Conservation (phyloP, 2,113 vertebrate genomes). For the Scartelaos histophorus region DNA sequence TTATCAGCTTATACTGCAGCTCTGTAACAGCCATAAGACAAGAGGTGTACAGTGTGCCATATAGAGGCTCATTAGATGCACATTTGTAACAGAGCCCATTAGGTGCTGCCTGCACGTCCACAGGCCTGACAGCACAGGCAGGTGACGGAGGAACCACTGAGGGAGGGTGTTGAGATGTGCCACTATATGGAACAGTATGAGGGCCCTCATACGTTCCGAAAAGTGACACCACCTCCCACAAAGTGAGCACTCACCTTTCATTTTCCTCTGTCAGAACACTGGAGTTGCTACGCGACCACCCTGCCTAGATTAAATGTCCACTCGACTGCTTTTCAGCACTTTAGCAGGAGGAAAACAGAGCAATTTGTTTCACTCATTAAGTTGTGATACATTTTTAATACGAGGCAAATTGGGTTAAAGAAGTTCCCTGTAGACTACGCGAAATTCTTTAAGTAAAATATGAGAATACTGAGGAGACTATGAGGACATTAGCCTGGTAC, state of each 20-base stretch:
- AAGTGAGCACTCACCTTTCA: conserved; percentile 46
- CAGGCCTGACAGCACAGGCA: not conserved
- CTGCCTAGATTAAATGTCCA: conserved; percentile 42
- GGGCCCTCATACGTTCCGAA: conserved; percentile 21
- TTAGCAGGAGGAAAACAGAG: conserved; percentile 21
- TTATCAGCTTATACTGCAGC: conserved; percentile 80
- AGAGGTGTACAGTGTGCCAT: conserved; percentile 19
- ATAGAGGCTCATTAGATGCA: not conserved
- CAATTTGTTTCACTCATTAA: conserved; percentile 23
- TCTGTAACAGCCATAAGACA: conserved; percentile 69
- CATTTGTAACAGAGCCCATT: conserved; percentile 18
- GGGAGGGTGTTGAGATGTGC: conserved; percentile 30
- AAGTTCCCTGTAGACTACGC: not conserved
- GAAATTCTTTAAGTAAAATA: not conserved
- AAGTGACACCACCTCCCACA: conserved; percentile 64
- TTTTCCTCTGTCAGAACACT: conserved; percentile 37
- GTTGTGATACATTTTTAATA: not conserved
- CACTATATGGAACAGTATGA: conserved; percentile 29
- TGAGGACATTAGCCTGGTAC: too few relatives aligned
- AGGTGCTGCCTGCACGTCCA: not conserved
- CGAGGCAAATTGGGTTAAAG: not conserved
- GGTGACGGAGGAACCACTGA: conserved; percentile 31
- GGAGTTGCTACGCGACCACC: conserved; percentile 58
- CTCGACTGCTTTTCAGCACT: conserved; percentile 26
- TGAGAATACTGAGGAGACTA: too few relatives aligned